Evolutionary conservation across 1,140 invertebrate species (phyloP), one percentile per base, ranked within the genome.

Genomic region (Zaprionus ghesquierei): DNA sequence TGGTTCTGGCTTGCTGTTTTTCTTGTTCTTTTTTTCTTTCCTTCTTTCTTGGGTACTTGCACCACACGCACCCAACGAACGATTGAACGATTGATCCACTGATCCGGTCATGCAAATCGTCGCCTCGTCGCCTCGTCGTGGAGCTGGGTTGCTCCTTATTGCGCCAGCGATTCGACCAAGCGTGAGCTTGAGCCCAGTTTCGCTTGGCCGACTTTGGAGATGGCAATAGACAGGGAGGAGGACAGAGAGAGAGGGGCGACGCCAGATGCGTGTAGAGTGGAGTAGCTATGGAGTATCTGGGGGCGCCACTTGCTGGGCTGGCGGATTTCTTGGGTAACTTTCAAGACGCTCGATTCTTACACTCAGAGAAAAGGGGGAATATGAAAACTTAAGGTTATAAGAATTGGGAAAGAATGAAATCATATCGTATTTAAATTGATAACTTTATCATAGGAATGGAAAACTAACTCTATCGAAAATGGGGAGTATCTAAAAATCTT

Each of bases 71-170:
- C 78, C 82, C 75, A 75, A 74, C 74, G 44, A 80, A 74, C 73
- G 44, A 81, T 79, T 72, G 53, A 44, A 22, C 50, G 25, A 56
- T 46, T 61, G 58, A 73, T 60, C 55, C 65, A 50, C 12, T 50
- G 55, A 64, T 49, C 70, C 64, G 81, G 82, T 81, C 78, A 86
- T 87, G 81, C 81, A 86, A 87, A 86, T 86, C 81, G 78, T 55
- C 64, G 65, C 65, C 23, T 51, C 71, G 65, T 75, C 58, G 66
- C 72, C 69, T 75, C 69, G n/a, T n/a, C n/a, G n/a, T 79, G 35
- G 20, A 23, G 23, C 41, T 66, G 66, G 49, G 20, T 41, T 20
- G 29, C 65, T 65, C 60, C 41, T 44, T 51, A 31, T 31, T 46
- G 56, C 35, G 71, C 50, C 64, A 61, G 63, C 35, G 59, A 69